Evolutionary conservation across 2,113 vertebrate species (phyloP).

Genomic region (Pionites leucogaster): DNA sequence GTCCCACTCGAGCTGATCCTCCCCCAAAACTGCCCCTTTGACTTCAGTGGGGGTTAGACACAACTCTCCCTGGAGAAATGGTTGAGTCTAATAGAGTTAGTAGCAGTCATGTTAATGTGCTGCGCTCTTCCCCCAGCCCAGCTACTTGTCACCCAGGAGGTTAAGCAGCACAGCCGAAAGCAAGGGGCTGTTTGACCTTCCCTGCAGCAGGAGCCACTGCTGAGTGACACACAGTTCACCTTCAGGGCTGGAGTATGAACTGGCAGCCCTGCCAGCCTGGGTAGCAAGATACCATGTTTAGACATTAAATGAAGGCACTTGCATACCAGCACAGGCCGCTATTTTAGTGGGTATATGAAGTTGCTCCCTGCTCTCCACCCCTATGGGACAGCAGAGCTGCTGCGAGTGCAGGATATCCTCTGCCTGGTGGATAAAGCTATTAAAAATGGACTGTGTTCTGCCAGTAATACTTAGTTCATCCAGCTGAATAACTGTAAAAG

Average conservation of each 20-base stretch:
- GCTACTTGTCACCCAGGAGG: background rate
- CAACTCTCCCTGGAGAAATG: background rate
- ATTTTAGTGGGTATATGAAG: conserved; percentile 54
- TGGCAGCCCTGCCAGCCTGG: conserved; percentile 58
- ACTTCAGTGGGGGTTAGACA: background rate
- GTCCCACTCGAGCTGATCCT: background rate
- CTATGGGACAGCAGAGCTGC: background rate
- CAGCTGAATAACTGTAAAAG: background rate
- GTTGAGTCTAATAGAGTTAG: background rate
- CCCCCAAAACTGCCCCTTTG: background rate
- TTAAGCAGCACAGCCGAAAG: background rate
- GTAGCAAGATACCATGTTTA: conserved; percentile 66
- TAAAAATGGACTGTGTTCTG: conserved; percentile 7
- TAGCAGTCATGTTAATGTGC: accelerated
- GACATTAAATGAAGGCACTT: conserved; percentile 46
- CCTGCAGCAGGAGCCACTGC: background rate
- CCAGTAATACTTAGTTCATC: background rate
- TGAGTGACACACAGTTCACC: conserved; percentile 51
- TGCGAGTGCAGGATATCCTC: background rate
- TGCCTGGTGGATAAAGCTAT: background rate
- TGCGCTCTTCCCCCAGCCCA: background rate
- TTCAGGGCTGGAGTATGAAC: conserved; percentile 43
- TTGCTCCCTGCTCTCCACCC: conserved; percentile 42
- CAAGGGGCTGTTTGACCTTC: conserved; percentile 8
- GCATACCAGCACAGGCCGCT: conserved; percentile 66